Evolutionary conservation across 1,140 invertebrate genomes (phyloP).

Genomic region (Lucilia cuprina): DNA sequence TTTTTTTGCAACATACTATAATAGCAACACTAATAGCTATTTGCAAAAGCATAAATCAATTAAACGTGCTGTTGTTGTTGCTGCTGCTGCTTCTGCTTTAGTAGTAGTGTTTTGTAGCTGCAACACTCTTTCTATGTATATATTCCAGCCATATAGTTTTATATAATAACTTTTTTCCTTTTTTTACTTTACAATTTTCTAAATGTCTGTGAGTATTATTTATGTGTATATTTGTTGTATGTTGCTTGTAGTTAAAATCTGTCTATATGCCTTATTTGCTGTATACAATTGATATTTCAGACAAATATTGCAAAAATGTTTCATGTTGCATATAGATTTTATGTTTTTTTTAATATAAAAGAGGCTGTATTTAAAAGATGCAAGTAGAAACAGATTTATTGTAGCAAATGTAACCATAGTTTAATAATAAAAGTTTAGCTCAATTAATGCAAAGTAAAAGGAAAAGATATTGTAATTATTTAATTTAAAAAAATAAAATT

Average conservation of each 20-base stretch:
- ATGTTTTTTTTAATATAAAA: background rate
- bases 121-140: background rate
- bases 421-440: too few relatives aligned
- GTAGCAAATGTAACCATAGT: background rate
- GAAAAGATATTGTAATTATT: too few relatives aligned
- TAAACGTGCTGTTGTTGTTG: slow-evolving; percentile 19
- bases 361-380: background rate
- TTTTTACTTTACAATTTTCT: background rate
- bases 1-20: background rate
- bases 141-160: background rate
- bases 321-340: background rate
- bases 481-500: too few relatives aligned
- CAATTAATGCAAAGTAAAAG: too few relatives aligned
- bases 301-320: background rate
- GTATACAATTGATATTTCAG: background rate
- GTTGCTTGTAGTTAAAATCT: background rate
- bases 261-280: background rate
- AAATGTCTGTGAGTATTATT: background rate
- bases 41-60: slow-evolving; percentile 35
- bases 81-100: too few relatives aligned
- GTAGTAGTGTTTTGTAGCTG: background rate
- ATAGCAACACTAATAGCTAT: slow-evolving; percentile 32
- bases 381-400: background rate
- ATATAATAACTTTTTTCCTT: background rate
- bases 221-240: background rate